These are phyloP conservation scores for Lasiommata megera DNA, from an alignment of 2,888 invertebrate species.

Conservation along the genomic window DNA sequence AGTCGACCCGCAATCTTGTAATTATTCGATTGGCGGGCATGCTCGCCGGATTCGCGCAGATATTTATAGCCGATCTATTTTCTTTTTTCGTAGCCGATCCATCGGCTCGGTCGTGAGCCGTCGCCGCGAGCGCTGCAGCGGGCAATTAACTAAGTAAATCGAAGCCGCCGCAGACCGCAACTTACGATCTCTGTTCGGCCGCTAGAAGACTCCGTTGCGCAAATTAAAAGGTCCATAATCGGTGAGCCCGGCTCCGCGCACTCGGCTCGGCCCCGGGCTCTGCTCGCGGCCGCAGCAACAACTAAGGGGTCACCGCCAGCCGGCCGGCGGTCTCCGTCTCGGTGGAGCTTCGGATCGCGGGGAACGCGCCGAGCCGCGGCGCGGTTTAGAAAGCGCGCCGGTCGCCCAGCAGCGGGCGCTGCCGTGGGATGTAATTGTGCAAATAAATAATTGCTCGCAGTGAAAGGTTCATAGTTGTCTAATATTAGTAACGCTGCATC, in stretches of 20 bases:
- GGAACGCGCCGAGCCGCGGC: too few relatives aligned
- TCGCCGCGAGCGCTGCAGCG: not conserved
- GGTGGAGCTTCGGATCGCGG: too few relatives aligned
- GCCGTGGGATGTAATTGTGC: too few relatives aligned
- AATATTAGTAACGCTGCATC: too few relatives aligned
- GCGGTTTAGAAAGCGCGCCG: not conserved
- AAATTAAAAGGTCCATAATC: not conserved
- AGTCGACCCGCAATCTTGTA: not conserved
- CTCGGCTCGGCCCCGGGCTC: too few relatives aligned
- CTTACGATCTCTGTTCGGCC: not conserved
- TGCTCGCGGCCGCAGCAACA: too few relatives aligned
- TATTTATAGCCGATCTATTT: not conserved
- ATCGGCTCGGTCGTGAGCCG: not conserved
- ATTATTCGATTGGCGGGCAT: not conserved
- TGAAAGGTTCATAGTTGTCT: too few relatives aligned
- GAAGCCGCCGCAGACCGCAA: not conserved
- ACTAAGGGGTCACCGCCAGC: too few relatives aligned
- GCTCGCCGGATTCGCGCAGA: not conserved
- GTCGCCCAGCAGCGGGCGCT: too few relatives aligned
- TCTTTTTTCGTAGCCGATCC: not conserved
- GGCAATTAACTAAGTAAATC: not conserved
- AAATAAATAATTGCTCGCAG: too few relatives aligned
- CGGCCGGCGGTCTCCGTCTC: too few relatives aligned
- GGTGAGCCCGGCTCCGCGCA: too few relatives aligned
- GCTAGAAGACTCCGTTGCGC: not conserved